A percentile compares a stretch with the other conserved stretches of the same genome.
phyloP scores from a whole-genome alignment of 2,113 vertebrate genomes.

The Ranitomeya variabilis region DNA sequence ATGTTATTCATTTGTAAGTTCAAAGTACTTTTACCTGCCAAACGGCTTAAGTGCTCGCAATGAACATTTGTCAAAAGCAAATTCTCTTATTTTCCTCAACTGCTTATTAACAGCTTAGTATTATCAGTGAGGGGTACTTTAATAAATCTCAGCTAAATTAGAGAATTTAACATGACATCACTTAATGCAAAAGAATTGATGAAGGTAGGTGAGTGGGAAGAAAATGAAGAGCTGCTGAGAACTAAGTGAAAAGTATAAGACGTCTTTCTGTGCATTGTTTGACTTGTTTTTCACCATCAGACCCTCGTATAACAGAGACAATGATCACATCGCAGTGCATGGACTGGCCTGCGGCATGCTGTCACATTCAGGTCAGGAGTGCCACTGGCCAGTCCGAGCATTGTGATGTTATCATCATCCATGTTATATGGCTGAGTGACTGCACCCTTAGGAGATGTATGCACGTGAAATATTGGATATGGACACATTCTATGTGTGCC shows the following conservation, averaged over 20 bases:
- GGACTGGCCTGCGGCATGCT: too few relatives aligned
- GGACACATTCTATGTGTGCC: too few relatives aligned
- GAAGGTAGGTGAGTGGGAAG: conserved; percentile 1
- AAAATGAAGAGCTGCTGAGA: not conserved
- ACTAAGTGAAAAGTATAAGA: not conserved
- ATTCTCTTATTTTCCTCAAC: conserved; percentile 13
- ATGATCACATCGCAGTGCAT: too few relatives aligned
- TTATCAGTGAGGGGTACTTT: conserved; percentile 35
- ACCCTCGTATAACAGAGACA: too few relatives aligned
- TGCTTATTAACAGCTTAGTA: conserved; percentile 37
- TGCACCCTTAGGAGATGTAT: too few relatives aligned
- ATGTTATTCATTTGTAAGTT: conserved; percentile 27
- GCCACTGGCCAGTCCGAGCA: too few relatives aligned
- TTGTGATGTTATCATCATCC: too few relatives aligned
- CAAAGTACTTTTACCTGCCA: conserved; percentile 33
- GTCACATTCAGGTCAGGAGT: too few relatives aligned
- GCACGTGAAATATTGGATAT: too few relatives aligned
- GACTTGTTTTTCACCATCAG: not conserved
- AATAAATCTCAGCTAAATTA: conserved; percentile 29
- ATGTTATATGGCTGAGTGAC: too few relatives aligned
- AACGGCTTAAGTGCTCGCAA: conserved; percentile 41
- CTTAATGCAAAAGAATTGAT: conserved; percentile 17
- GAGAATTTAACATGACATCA: conserved; percentile 26
- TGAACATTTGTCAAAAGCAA: conserved; percentile 26
- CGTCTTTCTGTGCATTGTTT: not conserved